A percentile compares a stretch with the other conserved stretches of the same genome.
phyloP scores from a whole-genome alignment of 1,140 invertebrate species.

The Tetragonula clypearis region DNA sequence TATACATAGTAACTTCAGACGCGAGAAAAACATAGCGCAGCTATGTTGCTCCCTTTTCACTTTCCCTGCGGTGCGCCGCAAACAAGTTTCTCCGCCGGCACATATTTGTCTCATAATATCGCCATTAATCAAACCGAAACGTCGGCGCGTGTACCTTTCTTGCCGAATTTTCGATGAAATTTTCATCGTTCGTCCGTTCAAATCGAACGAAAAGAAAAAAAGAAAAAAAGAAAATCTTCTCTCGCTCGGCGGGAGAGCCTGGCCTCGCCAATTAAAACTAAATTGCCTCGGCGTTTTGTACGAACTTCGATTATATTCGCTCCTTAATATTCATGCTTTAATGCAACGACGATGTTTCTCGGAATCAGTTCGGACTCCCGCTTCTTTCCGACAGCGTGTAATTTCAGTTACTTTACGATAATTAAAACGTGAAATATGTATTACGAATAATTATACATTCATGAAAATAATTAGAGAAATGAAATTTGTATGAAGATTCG shows the following conservation, averaged over 20 bases:
- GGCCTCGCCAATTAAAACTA: not conserved
- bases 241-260: too few species aligned
- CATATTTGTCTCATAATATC: conserved; percentile 56
- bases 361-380: not conserved
- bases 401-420: not conserved
- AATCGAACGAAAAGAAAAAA: not conserved
- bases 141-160: conserved; percentile 37
- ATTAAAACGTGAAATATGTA: too few species aligned
- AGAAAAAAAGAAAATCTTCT: too few species aligned
- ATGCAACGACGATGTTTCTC: not conserved
- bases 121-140: conserved; percentile 53
- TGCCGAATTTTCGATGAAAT: conserved; percentile 51
- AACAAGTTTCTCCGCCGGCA: conserved; percentile 53
- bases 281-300: not conserved
- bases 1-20: not conserved
- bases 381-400: not conserved
- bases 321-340: not conserved
- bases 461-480: not conserved
- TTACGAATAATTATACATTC: not conserved
- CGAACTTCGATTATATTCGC: not conserved
- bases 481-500: not conserved
- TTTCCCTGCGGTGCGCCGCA: conserved; percentile 11
- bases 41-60: conserved; percentile 7
- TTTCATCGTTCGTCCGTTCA: conserved; percentile 47
- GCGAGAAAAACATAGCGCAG: not conserved